Evolutionary conservation across 2,888 invertebrate genomes (phyloP).

Genomic region (Nemurella pictetii): DNA sequence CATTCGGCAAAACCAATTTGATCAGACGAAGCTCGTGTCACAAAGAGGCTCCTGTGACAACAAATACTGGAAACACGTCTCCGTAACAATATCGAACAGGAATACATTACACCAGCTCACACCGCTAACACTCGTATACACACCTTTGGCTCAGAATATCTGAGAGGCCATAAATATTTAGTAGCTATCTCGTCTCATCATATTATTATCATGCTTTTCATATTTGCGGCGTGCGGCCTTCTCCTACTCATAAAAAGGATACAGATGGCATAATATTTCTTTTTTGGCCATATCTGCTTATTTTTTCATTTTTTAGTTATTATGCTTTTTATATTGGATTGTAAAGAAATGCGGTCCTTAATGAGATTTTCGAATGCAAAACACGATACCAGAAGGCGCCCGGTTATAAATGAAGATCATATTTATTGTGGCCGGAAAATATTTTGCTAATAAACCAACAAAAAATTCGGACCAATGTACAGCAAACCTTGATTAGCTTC

Average conservation of each 20-base stretch:
- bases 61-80: not conserved
- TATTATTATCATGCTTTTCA: conserved; percentile 5
- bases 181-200: conserved; percentile 30
- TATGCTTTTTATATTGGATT: not conserved
- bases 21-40: not conserved
- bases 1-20: not conserved
- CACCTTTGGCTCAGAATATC: not conserved
- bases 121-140: too few relatives aligned
- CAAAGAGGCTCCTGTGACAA: not conserved
- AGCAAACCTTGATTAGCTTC: too few relatives aligned
- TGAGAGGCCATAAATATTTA: conserved; percentile 28
- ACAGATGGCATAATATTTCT: conserved; percentile 16
- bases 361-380: not conserved
- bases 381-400: not conserved
- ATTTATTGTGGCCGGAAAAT: not conserved
- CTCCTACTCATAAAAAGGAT: conserved; percentile 23
- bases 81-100: conserved; percentile 10
- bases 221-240: conserved; percentile 14
- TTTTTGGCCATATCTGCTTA: not conserved
- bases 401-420: not conserved
- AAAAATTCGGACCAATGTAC: not conserved
- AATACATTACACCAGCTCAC: conserved; percentile 8
- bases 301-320: conserved; percentile 3
- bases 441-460: not conserved
- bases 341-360: not conserved